phyloP scores from a whole-genome alignment of 2,888 invertebrate genomes.

The Uloborus plumipes region DNA sequence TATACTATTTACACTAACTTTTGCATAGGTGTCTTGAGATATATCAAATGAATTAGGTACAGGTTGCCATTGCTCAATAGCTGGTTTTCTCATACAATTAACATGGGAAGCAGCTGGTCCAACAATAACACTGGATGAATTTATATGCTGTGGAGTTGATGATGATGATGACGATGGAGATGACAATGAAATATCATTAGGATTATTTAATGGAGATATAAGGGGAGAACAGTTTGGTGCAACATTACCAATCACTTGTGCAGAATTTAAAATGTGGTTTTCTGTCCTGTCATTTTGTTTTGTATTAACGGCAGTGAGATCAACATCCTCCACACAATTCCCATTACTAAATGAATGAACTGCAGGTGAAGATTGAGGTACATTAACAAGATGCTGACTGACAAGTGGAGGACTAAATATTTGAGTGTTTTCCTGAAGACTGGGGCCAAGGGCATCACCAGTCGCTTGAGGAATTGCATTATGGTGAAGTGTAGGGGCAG shows the following conservation, averaged over 20 bases:
- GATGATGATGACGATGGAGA: constrained; percentile 56
- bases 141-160: constrained; percentile 44
- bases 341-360: constrained; percentile 62
- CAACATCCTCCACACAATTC: constrained; percentile 53
- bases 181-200: constrained; percentile 53
- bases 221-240: constrained; percentile 43
- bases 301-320: constrained; percentile 31
- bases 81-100: constrained; percentile 32
- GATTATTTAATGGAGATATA: constrained; percentile 34
- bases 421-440: constrained; percentile 51
- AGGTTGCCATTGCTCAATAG: constrained; percentile 42
- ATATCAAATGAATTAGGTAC: constrained; percentile 24
- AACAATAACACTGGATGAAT: constrained; percentile 51
- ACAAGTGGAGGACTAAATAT: constrained; percentile 48
- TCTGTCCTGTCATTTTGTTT: constrained; percentile 61
- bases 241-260: constrained; percentile 43
- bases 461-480: constrained; percentile 45
- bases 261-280: constrained; percentile 60
- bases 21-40: constrained; percentile 28
- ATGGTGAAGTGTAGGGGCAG: constrained; percentile 40
- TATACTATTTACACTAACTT: constrained; percentile 40
- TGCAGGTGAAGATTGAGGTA: constrained; percentile 35
- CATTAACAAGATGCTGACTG: constrained; percentile 53
- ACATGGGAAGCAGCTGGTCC: constrained; percentile 20
- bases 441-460: constrained; percentile 39